Evolutionary conservation across 2,888 invertebrate species (phyloP).

Genomic region (Caenorhabditis sp.): DNA sequence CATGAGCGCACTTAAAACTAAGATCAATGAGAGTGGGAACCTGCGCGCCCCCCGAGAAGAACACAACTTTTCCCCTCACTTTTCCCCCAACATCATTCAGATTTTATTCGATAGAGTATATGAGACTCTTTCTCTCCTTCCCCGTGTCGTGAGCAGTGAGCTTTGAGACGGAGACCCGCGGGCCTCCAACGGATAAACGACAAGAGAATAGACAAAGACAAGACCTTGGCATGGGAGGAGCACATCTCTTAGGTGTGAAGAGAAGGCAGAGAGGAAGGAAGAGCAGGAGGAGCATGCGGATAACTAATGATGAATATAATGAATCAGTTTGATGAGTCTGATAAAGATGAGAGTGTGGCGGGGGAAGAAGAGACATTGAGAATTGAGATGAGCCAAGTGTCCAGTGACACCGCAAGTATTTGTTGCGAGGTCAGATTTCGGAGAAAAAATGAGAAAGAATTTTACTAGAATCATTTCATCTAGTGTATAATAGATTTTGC

Average conservation of each 20-base stretch:
- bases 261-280: constrained; percentile 5
- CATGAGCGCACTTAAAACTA: constrained; percentile 27
- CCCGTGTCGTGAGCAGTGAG: constrained; percentile 15
- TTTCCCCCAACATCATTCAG: constrained; percentile 34
- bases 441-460: too few relatives aligned
- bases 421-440: too few relatives aligned
- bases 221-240: constrained; percentile 23
- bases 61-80: constrained; percentile 26
- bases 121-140: background rate
- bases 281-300: background rate
- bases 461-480: too few relatives aligned
- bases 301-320: constrained; percentile 28
- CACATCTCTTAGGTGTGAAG: constrained; percentile 23
- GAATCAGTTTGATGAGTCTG: background rate
- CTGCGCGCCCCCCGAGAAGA: constrained; percentile 18
- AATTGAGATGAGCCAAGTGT: background rate
- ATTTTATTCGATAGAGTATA: constrained; percentile 49
- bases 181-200: constrained; percentile 11
- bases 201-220: constrained; percentile 1
- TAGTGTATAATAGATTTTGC: too few relatives aligned
- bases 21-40: constrained; percentile 41
- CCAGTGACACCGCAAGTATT: too few relatives aligned
- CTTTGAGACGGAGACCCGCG: constrained; percentile 14
- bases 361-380: background rate
- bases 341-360: background rate